These are phyloP conservation scores for Polietes domitor DNA, from an alignment of 2,888 invertebrate genomes.

Conservation along the genomic window DNA sequence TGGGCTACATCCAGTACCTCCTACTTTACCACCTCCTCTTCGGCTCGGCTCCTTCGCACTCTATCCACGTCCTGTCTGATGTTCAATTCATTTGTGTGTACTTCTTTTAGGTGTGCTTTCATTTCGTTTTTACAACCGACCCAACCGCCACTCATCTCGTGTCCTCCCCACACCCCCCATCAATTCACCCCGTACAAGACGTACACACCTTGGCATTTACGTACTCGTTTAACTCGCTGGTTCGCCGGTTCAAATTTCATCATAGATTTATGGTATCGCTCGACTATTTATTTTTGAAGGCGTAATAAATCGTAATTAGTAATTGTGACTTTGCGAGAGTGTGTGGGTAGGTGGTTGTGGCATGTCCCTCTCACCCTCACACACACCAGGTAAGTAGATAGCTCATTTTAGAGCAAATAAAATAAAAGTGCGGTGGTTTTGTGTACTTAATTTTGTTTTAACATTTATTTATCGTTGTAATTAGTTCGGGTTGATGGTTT, in stretches of 20 bases:
- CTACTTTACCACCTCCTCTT: not conserved
- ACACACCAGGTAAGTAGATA: not conserved
- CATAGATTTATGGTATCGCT: constrained; percentile 62
- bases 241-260: constrained; percentile 41
- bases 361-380: not conserved
- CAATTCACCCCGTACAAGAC: not conserved
- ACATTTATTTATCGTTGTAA: constrained; percentile 62
- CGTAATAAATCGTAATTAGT: constrained; percentile 65
- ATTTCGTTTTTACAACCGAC: not conserved
- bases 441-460: constrained; percentile 57
- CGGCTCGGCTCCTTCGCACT: not conserved
- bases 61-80: not conserved
- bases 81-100: constrained; percentile 9
- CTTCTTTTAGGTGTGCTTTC: not conserved
- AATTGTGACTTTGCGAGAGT: not conserved
- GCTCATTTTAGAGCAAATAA: constrained; percentile 33
- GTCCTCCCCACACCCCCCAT: not conserved
- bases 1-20: not conserved
- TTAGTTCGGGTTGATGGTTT: constrained; percentile 63
- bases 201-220: not conserved
- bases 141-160: not conserved
- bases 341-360: not conserved
- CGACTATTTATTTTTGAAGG: constrained; percentile 60
- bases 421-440: constrained; percentile 40
- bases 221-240: not conserved